Base-by-base conservation (phyloP, 2,888 invertebrate genomes). In the Punctoribates punctum region DNA sequence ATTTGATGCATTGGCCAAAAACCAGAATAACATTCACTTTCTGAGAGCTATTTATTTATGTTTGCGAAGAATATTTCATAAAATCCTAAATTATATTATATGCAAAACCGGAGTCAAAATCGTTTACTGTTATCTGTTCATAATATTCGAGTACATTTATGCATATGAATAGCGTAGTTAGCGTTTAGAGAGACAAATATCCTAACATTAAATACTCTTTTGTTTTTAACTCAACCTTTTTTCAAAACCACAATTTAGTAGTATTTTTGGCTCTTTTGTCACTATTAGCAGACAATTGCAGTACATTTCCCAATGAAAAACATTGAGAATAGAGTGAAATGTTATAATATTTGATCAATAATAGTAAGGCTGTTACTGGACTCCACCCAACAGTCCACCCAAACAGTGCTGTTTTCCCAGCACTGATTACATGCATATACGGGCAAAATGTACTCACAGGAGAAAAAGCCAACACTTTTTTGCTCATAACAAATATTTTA, bases 311-410 rank as follows among this genome's bases (percentile, higher is more conserved):
- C n/a, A 20, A 51, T 51, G 51, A 51, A 51, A 51, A n/a, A 51
- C 51, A 20, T 13, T 5, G 60, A 29, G 60, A 60, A 46, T 46
- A 48, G 42, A 72, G 46, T 72, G 46, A 72, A 72, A 72, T 72
- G 72, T 72, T 72, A 48, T 72, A 23, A 67, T 38, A 72, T 72
- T 67, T 46, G 72, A 72, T 72, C 72, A 72, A 72, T 72, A 67
- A 67, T 67, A 67, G 67, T 67, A 72, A 72, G 72, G 72, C 72
- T 72, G 72, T 72, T 72, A 72, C 72, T 72, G 72, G 72, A 72
- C 72, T 72, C 72, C 72, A 72, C 72, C 72, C 72, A 25, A 42
- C 23, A 72, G 72, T 72, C 72, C 72, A 72, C 72, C 72, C 72
- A 72, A 72, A 72, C 72, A 48, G 23, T 72, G 72, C 72, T 72